phyloP scores from a whole-genome alignment of 2,888 invertebrate genomes.

The Operophtera brumata region DNA sequence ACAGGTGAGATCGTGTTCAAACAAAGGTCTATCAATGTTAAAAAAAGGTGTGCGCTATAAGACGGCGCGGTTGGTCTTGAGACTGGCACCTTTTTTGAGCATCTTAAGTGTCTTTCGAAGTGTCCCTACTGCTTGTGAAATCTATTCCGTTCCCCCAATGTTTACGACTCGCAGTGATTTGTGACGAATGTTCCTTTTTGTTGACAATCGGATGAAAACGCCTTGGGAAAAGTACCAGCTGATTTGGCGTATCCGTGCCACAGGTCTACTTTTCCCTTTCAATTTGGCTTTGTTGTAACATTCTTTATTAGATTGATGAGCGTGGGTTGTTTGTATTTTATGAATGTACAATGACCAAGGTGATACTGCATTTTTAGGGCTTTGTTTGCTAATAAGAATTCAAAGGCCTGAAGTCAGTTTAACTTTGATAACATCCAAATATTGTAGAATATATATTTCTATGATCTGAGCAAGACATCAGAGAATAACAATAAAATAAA shows the following conservation, averaged over 20 bases:
- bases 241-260: slow-evolving; percentile 18
- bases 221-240: slow-evolving; percentile 18
- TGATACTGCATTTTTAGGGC: not conserved
- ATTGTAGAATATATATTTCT: too few relatives aligned
- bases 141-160: slow-evolving; percentile 37
- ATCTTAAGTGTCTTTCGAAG: not conserved
- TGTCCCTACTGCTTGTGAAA: not conserved
- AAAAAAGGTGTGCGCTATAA: too few relatives aligned
- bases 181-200: slow-evolving; percentile 40
- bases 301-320: slow-evolving; percentile 14
- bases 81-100: not conserved
- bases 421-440: too few relatives aligned
- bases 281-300: slow-evolving; percentile 14
- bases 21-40: too few relatives aligned
- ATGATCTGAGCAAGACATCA: too few relatives aligned
- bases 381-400: too few relatives aligned
- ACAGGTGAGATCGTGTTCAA: too few relatives aligned
- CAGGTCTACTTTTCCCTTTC: slow-evolving; percentile 18
- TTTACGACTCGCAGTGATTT: slow-evolving; percentile 56
- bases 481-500: too few relatives aligned
- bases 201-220: slow-evolving; percentile 26
- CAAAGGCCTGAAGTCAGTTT: too few relatives aligned
- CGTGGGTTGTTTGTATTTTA: slow-evolving; percentile 13
- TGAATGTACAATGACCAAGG: not conserved
- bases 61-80: too few relatives aligned